These are phyloP conservation scores for Keiferia lycopersicella DNA, from an alignment of 2,888 invertebrate species.

Conservation along the genomic window DNA sequence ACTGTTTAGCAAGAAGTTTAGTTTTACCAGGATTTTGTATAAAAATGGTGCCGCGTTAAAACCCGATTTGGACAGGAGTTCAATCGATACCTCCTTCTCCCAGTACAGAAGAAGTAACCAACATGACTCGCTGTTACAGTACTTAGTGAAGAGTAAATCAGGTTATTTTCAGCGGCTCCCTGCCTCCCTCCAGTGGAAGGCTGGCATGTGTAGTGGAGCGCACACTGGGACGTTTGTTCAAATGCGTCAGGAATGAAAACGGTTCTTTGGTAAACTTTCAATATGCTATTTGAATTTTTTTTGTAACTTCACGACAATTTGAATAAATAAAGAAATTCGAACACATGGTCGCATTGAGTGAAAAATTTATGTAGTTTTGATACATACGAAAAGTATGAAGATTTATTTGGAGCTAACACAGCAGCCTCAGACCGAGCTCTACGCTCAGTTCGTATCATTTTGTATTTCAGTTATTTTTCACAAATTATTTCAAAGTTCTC, in stretches of 20 bases:
- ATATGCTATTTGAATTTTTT: neutral
- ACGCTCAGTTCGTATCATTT: too few species aligned
- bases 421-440: neutral
- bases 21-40: too few species aligned
- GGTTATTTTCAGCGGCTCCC: too few species aligned
- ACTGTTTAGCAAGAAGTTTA: neutral
- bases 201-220: neutral
- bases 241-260: constrained; percentile 7
- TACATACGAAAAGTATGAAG: neutral
- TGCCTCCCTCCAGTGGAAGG: too few species aligned
- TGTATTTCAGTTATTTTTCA: too few species aligned
- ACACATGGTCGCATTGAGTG: neutral
- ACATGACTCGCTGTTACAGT: too few species aligned
- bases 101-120: too few species aligned
- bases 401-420: neutral
- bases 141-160: too few species aligned
- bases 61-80: too few species aligned
- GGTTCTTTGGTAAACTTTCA: constrained; percentile 10
- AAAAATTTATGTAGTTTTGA: neutral
- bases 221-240: constrained; percentile 20
- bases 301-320: neutral
- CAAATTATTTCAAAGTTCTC: too few species aligned
- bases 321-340: neutral
- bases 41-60: too few species aligned
- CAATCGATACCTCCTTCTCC: too few species aligned